These are phyloP conservation scores for Drosophila paranaensis DNA, from an alignment of 2,888 invertebrate genomes.

Conservation along the genomic window DNA sequence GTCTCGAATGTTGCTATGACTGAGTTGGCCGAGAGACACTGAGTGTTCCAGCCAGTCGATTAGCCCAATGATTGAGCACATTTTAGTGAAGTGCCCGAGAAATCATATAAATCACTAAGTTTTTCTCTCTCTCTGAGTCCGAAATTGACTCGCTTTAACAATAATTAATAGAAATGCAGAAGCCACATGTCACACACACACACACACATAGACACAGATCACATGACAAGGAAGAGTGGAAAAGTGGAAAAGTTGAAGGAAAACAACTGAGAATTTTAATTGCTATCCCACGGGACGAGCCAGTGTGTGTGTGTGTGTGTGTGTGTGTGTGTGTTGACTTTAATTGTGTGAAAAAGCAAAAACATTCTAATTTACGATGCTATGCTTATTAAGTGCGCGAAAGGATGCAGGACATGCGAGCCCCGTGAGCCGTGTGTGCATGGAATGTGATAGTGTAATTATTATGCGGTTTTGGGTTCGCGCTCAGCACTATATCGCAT, in stretches of 20 bases:
- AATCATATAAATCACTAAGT: slow-evolving; percentile 28
- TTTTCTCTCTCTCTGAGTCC: background rate
- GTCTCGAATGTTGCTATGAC: background rate
- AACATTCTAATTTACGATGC: slow-evolving; percentile 79
- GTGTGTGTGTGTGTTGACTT: slow-evolving; percentile 67
- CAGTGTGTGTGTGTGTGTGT: background rate
- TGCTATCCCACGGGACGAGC: slow-evolving; percentile 50
- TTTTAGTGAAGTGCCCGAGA: slow-evolving; percentile 52
- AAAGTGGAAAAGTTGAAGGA: slow-evolving; percentile 6
- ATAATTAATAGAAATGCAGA: slow-evolving; percentile 62
- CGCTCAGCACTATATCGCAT: slow-evolving; percentile 23
- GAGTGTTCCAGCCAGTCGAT: slow-evolving; percentile 31
- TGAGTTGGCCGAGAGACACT: background rate
- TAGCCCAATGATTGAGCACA: slow-evolving; percentile 63
- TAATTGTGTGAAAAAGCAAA: slow-evolving; percentile 80
- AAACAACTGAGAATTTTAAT: slow-evolving; percentile 72
- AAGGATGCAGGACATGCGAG: slow-evolving; percentile 66
- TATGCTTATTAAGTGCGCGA: slow-evolving; percentile 59
- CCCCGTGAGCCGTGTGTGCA: slow-evolving; percentile 32
- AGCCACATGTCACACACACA: slow-evolving; percentile 24
- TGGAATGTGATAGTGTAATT: slow-evolving; percentile 80
- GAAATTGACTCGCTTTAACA: slow-evolving; percentile 32
- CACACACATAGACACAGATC: slow-evolving; percentile 31
- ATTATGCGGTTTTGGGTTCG: slow-evolving; percentile 70
- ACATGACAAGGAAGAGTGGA: slow-evolving; percentile 30